Base-by-base conservation (phyloP, 2,113 vertebrate genomes). In the Bostrychus sinensis region DNA sequence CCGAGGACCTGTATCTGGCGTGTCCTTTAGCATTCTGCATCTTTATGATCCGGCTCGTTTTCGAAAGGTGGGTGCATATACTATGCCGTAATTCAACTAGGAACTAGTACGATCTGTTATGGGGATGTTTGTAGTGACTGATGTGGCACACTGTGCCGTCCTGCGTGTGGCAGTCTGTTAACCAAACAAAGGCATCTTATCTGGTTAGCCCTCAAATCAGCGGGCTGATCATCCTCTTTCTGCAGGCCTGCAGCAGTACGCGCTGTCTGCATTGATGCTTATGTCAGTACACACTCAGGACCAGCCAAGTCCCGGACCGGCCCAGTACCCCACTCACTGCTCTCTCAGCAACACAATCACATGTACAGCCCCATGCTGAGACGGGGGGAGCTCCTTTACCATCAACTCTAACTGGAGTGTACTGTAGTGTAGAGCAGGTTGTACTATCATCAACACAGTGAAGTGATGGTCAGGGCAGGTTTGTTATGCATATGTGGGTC, bases 1-100 rank as follows among this genome's bases (percentile, higher is more conserved):
- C 95, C n/a, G 96, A 98, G 92, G 97, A 99, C 57, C 94, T 99
- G 41, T 98, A 98, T 84, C 92, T 98, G 82, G 95, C 94, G 75
- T 94, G 96, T 85, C 97, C 97, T 53, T 68, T 98, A 91, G 96
- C 97, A 54, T 95, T 98, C 93, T 96, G 95, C 92, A 92, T 98
- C 91, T 96, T 98, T 78, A 95, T 98, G 94, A 91, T 98, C 75
- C 94, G 96, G 36, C 88, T 98, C 63, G 85, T 98, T 74, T 99
- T 99, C 70, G 96, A 98, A 87, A 98, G 96, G 97, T 98, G 93
- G 89, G 91, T 85, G 55, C 23, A 13, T n/a, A 45, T 68, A 66
- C 14, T 73, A 48, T n/a, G 61, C 56, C 62, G 54, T 41, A 23
- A 2, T 37, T 60, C 8, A 9, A 56, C 5, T 45, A 9, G 17